Base-by-base conservation (phyloP, 2,113 vertebrate species). In the Noturus placidus region DNA sequence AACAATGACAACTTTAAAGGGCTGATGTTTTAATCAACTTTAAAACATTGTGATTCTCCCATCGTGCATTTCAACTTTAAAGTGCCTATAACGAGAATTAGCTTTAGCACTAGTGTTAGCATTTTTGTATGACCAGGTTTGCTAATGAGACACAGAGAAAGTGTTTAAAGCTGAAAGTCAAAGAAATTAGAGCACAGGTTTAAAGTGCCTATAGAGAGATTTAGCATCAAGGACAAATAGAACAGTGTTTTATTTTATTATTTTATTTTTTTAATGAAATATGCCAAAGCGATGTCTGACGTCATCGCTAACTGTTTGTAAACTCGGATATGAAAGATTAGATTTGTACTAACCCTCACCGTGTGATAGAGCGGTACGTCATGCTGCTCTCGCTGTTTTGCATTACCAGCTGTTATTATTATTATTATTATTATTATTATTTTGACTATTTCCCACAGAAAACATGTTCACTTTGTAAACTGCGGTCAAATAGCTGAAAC, bases 41-140 rank as follows among this genome's bases (percentile, higher is more conserved):
- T 50, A 50, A 50, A 38, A 70, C 69, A n/a, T 8, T 7, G 22
- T 13, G 11, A 70, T 70, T 35, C 15, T 38, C 33, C 81, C 35
- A 57, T 67, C 33, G 54, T 57, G 69, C 70, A 30, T 59, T 63
- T 87, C 52, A 84, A 42, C 88, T 59, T 81, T 67, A 70, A 81
- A 61, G 61, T 61, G 63, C 82, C n/a, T 79, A 30, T 54, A 54
- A 79, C 0, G 50, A 80, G 30, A 20, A 57, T 80, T 57, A 33
- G 30, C n/a, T 11, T 33, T 80, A 80, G 78, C 50, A 30, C n/a
- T 54, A 50, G 42, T 6, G 9, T 54, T 54, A 35, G 74, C 74
- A 77, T 50, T 11, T 54, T 30, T 19, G 13, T 52, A 30, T 78
- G 76, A 19, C 22, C 42, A n/a, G 25, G 9, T 50, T 50, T 77